Base-by-base conservation (phyloP, 2,797 vertebrate species). In the Parambassis ranga region DNA sequence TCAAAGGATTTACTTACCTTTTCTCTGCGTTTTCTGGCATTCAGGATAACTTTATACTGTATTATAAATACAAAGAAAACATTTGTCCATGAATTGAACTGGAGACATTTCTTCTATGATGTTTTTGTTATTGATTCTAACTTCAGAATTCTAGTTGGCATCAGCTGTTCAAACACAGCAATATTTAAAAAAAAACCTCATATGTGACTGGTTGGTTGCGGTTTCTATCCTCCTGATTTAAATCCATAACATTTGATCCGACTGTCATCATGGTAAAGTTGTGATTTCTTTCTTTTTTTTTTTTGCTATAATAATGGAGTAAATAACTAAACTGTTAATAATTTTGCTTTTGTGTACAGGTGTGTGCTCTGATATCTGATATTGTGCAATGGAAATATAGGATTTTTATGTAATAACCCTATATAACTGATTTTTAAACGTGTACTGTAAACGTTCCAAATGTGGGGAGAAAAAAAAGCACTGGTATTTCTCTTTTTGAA, bases 281-380 rank as follows among this genome's bases (percentile, higher is more conserved):
- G 42, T 73, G 62, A 49, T 18, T 6, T 28, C 51, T 44, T 56
- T 1, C 35, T 72, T 50, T 28, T 51, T 44, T 56, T 1, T 35
- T 72, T 50, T 65, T 36, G 24, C 53, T 70, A 13, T 50, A 14
- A 51, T 10, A 39, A 43, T 56, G 14, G 39, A 55, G 26, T 59
- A 55, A 43, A 32, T 39, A 49, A 41, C 39, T 57, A 42, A 31
- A 28, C 31, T 73, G 35, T 69, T 24, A 41, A 42, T 26, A 28
- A 48, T 32, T 62, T 56, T 68, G 53, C 52, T 76, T 76, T 71
- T 49, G 55, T 83, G 55, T 65, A 71, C 50, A 75, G 16, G 20
- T 42, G 35, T 79, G 39, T 74, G 71, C 28, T 80, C 51, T 70
- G 28, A 76, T 77, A 78, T 80, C 51, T 70, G 28, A 76, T 77